phyloP scores from a whole-genome alignment of 2,797 vertebrate species.

The Adelosebastes latens region DNA sequence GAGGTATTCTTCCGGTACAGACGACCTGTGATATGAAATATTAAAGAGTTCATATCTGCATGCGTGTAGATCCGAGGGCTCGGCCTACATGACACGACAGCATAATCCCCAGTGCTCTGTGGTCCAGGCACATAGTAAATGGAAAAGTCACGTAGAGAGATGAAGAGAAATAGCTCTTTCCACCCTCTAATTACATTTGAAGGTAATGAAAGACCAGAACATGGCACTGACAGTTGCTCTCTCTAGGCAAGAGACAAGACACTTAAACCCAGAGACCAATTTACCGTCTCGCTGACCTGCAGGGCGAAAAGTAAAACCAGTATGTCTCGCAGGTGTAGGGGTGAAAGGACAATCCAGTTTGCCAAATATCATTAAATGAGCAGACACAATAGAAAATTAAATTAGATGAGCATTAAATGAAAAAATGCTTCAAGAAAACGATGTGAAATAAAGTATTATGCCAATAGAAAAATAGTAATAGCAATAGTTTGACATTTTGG shows the following conservation, averaged over 20 bases:
- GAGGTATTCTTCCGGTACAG: conserved; percentile 50
- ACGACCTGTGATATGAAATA: conserved; percentile 72
- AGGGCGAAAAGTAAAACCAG: background rate
- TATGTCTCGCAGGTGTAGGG: background rate
- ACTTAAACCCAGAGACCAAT: conserved; percentile 64
- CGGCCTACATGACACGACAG: conserved; percentile 48
- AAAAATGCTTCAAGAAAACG: background rate
- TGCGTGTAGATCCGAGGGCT: conserved; percentile 46
- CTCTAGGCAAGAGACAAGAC: conserved; percentile 53
- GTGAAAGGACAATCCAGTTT: background rate
- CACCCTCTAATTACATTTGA: conserved; percentile 70
- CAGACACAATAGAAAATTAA: background rate
- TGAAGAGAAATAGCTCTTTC: conserved; percentile 59
- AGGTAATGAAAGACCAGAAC: conserved; percentile 66
- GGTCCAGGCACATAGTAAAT: conserved; percentile 47
- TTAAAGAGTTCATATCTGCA: conserved; percentile 73
- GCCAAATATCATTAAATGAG: conserved; percentile 4
- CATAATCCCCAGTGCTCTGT: conserved; percentile 55
- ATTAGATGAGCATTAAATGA: background rate
- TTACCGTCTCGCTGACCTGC: conserved; percentile 50
- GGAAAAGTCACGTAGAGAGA: conserved; percentile 45
- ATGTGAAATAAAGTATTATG: background rate
- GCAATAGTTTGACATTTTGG: background rate
- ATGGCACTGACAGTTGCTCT: conserved; percentile 66
- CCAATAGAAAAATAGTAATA: background rate